Evolutionary conservation across 1,140 invertebrate species (phyloP).

Genomic region (Aphelenchoides fujianensis): DNA sequence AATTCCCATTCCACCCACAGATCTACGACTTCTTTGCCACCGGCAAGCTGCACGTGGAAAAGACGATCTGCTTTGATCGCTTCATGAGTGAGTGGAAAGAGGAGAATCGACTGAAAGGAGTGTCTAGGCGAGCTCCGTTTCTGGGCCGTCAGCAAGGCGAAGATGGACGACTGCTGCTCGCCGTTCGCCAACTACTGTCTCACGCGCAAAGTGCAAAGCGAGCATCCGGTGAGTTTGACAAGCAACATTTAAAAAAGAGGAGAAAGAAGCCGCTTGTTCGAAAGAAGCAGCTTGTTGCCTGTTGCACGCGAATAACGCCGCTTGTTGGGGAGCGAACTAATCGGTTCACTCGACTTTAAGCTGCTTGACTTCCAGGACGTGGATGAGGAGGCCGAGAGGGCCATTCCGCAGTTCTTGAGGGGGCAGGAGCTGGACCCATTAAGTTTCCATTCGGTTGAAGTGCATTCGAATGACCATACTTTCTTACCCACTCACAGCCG

Average conservation of each 20-base stretch:
- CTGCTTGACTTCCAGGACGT: conserved; percentile 16
- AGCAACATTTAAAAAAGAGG: background rate
- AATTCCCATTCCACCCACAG: conserved; percentile 59
- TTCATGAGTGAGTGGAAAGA: conserved; percentile 57
- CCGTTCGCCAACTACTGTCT: conserved; percentile 61
- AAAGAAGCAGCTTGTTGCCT: conserved; percentile 9
- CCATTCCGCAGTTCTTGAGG: conserved; percentile 31
- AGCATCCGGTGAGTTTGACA: conserved; percentile 32
- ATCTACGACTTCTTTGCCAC: conserved; percentile 62
- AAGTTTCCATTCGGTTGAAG: conserved; percentile 26
- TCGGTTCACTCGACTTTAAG: too few species aligned
- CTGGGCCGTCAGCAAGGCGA: conserved; percentile 59
- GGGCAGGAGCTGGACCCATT: conserved; percentile 42
- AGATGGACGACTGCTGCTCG: conserved; percentile 62
- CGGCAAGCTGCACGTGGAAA: conserved; percentile 61
- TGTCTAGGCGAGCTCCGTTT: conserved; percentile 41
- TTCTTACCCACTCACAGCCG: too few species aligned
- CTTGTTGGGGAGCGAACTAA: conserved; percentile 1
- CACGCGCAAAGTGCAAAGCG: conserved; percentile 36
- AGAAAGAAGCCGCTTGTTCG: background rate
- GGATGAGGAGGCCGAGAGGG: conserved; percentile 9
- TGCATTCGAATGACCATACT: too few species aligned
- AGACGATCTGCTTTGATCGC: conserved; percentile 61
- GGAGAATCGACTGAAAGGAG: conserved; percentile 5
- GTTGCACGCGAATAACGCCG: conserved; percentile 1